phyloP scores from a whole-genome alignment of 1,140 invertebrate species.

The Macrotrachela quadricornifera region DNA sequence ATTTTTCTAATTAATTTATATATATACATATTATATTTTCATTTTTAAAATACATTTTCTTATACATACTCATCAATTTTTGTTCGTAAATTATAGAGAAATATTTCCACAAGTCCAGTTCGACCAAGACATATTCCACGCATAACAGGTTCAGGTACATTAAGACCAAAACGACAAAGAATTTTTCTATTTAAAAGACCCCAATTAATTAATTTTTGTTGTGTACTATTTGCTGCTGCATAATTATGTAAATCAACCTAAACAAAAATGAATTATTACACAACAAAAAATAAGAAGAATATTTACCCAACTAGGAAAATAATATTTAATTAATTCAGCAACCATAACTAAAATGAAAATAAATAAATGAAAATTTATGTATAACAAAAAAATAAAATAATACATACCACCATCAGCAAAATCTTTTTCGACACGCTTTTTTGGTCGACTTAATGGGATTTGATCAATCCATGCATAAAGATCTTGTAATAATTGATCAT shows the following conservation, averaged over 20 bases:
- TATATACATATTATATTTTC: background rate
- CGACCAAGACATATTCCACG: conserved; percentile 5
- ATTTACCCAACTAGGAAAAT: conserved; percentile 16
- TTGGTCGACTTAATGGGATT: conserved; percentile 26
- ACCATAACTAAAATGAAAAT: conserved; percentile 16
- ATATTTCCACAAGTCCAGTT: conserved; percentile 6
- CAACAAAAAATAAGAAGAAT: too few relatives aligned
- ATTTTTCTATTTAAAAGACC: conserved; percentile 18
- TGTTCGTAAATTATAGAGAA: conserved; percentile 17
- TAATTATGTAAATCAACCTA: conserved; percentile 26
- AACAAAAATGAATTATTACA: background rate
- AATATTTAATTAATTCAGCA: conserved; percentile 24
- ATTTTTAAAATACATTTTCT: background rate
- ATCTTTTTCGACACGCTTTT: conserved; percentile 27
- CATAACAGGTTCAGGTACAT: conserved; percentile 8
- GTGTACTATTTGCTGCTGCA: conserved; percentile 14
- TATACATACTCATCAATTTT: conserved; percentile 19
- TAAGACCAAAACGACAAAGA: conserved; percentile 1
- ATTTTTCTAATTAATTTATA: too few relatives aligned
- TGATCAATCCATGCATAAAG: conserved; percentile 23
- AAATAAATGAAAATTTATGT: background rate
- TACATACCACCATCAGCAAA: conserved; percentile 27
- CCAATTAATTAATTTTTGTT: conserved; percentile 27
- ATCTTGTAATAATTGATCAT: conserved; percentile 6
- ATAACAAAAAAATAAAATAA: background rate